Evolutionary conservation across 2,888 invertebrate genomes (phyloP), one percentile per base, ranked within the genome.

Genomic region (Drosophila phalerata): DNA sequence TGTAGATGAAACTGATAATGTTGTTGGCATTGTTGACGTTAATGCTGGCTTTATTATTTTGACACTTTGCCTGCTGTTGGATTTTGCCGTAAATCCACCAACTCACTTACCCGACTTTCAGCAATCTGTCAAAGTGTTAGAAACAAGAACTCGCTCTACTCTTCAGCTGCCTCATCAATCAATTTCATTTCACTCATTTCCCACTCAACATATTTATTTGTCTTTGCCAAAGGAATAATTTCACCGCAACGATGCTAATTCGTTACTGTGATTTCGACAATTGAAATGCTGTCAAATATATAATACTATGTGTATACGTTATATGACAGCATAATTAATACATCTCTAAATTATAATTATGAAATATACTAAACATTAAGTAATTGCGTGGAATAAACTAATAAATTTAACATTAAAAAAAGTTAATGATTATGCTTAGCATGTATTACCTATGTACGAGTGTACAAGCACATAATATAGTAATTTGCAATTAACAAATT

Each of bases 121-220:
- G 78, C 78, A 81, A 90, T 90, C 90, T 87, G 89, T 89, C 88
- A 88, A 87, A 87, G 77, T 87, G 84, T 77, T 79, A 67, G 67
- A 67, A 64, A 66, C 37, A 45, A 56, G 34, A 65, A 66, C 73
- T 74, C 69, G 66, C 77, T 60, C 11, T 49, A 28, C 60, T 53
- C 32, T 49, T 30, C 48, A 19, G 72, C 55, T 67, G 77, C 64
- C 77, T 89, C 87, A 90, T 90, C 90, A 89, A 90, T 90, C 90
- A 90, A 89, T 85, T 86, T 81, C 83, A 85, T 77, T 78, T 76
- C 63, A 71, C 69, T 78, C 72, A 62, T 66, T 72, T 70, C 79
- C 75, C 88, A 83, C 55, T 78, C 68, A 76, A 63, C 48, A 60
- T 56, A 63, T 73, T 74, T 71, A 47, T 30, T 42, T 52, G 60